Base-by-base conservation (phyloP, 2,113 vertebrate species). In the Bucco capensis region DNA sequence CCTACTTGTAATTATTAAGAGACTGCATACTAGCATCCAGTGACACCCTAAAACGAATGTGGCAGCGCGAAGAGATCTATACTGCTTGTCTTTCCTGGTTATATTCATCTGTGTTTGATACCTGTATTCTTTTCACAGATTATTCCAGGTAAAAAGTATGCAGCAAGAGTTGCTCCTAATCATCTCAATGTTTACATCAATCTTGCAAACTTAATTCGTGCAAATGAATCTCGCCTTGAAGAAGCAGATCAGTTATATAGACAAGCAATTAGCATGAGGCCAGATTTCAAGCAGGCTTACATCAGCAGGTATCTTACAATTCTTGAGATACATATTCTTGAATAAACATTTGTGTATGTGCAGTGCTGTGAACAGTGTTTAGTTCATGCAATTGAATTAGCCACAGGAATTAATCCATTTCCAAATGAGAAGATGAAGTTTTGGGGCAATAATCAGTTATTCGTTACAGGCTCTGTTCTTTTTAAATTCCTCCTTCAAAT, bases 141-240 rank as follows among this genome's bases (percentile, higher is more conserved):
- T 56, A 99, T 99, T 97, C 99, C 99, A 71, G 99, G 99, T 66
- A 99, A 99, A 97, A 99, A 99, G 91, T 99, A 99, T 33, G 99
- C 99, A 14, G 99, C 99, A 18, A 98, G 99, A 49, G 99, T 99
- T 92, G 99, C 99, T 38, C 99, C 99, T 17, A 99, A 99, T 96
- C 99, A 99, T 81, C 97, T 99, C 25, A 99, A 99, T 72, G 99
- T 99, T 89, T 99, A 99, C 96, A 99, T 99, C 85, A 99, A 99
- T 95, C 98, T 99, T 89, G 99, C 99, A 72, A 99, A 99, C 93
- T 96, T 99, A 92, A 99, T 99, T 90, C 97, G 99, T 37, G 96
- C 98, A 50, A 99, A 99, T 11, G 98, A 99, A 37, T 99, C 99
- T 4, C 98, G 99, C 4, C 97, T 99, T 23, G 99, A 99, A 92